phyloP scores from a whole-genome alignment of 2,113 vertebrate species.

The Crotophaga sulcirostris region DNA sequence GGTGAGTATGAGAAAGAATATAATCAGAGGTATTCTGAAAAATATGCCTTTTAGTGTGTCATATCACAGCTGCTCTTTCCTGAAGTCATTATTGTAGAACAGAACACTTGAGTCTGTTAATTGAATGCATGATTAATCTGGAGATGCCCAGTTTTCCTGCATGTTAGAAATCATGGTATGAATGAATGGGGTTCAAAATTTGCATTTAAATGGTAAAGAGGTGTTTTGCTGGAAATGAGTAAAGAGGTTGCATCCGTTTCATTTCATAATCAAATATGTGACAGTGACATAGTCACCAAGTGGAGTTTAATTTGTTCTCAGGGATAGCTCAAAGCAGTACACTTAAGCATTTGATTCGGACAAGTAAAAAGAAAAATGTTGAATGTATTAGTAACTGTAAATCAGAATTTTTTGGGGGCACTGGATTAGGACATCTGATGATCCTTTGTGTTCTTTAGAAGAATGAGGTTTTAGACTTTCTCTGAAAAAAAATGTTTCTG shows the following conservation, averaged over 20 bases:
- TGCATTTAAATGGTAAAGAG: background rate
- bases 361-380: background rate
- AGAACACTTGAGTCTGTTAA: background rate
- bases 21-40: background rate
- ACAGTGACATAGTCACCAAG: background rate
- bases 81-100: background rate
- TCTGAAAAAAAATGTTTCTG: background rate
- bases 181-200: background rate
- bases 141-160: background rate
- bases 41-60: background rate
- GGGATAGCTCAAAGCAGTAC: background rate
- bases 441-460: background rate
- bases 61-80: background rate
- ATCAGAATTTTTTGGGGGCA: background rate
- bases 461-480: background rate
- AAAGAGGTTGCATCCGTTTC: background rate
- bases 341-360: background rate
- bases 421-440: background rate
- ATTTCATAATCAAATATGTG: background rate
- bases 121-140: background rate
- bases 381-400: background rate
- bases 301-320: background rate
- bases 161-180: background rate
- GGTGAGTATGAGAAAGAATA: background rate
- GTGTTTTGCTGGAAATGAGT: fast-evolving